A percentile compares a stretch with the other conserved stretches of the same genome.
phyloP scores from a whole-genome alignment of 2,797 vertebrate species.

The Manis pentadactyla region DNA sequence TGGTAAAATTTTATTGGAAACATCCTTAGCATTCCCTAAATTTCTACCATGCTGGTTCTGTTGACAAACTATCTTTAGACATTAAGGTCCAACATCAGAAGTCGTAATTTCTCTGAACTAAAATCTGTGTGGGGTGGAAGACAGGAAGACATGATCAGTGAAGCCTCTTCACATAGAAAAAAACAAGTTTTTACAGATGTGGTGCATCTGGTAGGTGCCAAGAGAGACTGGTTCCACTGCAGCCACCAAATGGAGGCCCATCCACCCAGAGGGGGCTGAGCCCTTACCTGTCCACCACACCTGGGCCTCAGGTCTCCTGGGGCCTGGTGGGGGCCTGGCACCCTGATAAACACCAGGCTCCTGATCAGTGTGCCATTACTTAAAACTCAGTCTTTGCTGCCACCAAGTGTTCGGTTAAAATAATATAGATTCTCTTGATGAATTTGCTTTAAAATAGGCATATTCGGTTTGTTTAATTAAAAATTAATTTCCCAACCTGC shows the following conservation, averaged over 20 bases:
- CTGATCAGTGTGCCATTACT: neutral
- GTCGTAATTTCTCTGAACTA: neutral
- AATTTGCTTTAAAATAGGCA: slow-evolving; percentile 48
- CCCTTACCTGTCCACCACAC: too few relatives aligned
- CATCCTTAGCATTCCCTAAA: slow-evolving; percentile 1
- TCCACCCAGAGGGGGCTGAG: neutral
- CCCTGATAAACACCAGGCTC: neutral
- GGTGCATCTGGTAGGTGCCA: neutral
- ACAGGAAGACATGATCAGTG: neutral
- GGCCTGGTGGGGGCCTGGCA: neutral
- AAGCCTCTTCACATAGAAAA: neutral
- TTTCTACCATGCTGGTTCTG: slow-evolving; percentile 25
- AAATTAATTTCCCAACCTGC: neutral
- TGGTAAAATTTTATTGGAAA: slow-evolving; percentile 43
- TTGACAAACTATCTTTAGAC: neutral
- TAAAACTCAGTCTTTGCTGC: slow-evolving; percentile 60
- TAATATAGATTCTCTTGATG: neutral
- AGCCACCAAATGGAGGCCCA: neutral
- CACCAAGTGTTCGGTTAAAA: slow-evolving; percentile 53
- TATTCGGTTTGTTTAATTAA: neutral
- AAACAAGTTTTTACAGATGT: neutral
- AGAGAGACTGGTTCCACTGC: neutral
- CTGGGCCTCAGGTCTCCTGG: neutral
- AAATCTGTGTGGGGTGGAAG: neutral
- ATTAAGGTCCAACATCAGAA: neutral